A percentile compares a stretch with the other conserved stretches of the same genome.
These are phyloP conservation scores for Muscicapa comitata DNA, from an alignment of 2,797 vertebrate genomes.

Conservation along the genomic window DNA sequence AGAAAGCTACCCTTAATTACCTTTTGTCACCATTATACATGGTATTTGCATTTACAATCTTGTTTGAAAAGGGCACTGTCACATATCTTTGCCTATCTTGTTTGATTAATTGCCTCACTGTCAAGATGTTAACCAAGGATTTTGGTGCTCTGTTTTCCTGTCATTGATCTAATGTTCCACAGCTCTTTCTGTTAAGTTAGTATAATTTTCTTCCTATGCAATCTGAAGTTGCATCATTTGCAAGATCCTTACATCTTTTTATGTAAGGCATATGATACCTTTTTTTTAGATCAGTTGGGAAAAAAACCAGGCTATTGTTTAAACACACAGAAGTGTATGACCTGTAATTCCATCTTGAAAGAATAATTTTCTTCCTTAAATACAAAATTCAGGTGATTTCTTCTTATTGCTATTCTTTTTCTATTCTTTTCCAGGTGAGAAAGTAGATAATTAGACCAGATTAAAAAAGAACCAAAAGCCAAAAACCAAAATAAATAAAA, in stretches of 20 bases:
- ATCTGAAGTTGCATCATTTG: not conserved
- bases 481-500: not conserved
- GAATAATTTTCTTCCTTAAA: not conserved
- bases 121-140: slow-evolving; percentile 45
- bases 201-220: not conserved
- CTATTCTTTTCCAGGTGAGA: not conserved
- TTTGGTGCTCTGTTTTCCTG: slow-evolving; percentile 13
- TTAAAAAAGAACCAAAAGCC: not conserved
- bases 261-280: not conserved
- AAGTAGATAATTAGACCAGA: not conserved
- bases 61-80: slow-evolving; percentile 60
- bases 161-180: not conserved
- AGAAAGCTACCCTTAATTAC: slow-evolving; percentile 7
- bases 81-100: slow-evolving; percentile 38
- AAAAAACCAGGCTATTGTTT: not conserved
- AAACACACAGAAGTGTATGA: not conserved
- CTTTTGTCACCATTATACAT: not conserved
- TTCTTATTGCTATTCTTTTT: not conserved
- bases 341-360: not conserved
- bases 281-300: not conserved
- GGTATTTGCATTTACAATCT: slow-evolving; percentile 41
- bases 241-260: not conserved
- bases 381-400: not conserved
- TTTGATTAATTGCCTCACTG: slow-evolving; percentile 53
- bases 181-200: not conserved